Evolutionary conservation across 2,113 vertebrate genomes (phyloP).

Genomic region (Heptranchias perlo): DNA sequence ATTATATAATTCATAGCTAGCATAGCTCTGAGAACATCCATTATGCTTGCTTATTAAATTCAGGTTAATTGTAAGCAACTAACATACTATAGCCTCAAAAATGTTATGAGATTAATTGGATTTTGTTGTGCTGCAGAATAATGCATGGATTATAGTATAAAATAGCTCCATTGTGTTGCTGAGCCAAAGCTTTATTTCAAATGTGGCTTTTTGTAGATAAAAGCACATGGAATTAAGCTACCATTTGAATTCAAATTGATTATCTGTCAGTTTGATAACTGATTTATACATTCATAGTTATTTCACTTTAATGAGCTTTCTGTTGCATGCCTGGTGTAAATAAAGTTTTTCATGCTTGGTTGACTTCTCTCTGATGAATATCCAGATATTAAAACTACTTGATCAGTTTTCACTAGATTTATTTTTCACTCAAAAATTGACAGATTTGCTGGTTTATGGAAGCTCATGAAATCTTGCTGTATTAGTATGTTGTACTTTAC

Average conservation of each 20-base stretch:
- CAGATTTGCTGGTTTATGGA: background rate
- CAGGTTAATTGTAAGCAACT: background rate
- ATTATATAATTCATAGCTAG: background rate
- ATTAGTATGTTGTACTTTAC: background rate
- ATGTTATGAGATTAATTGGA: background rate
- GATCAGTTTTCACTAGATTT: background rate
- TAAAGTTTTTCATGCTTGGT: background rate
- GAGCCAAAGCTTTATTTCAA: background rate
- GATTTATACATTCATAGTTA: background rate
- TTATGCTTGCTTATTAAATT: background rate
- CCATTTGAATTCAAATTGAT: background rate
- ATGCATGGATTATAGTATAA: background rate
- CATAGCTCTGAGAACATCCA: background rate
- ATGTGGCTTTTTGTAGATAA: background rate
- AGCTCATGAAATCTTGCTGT: background rate
- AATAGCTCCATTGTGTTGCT: background rate
- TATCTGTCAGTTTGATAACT: slow-evolving; percentile 5
- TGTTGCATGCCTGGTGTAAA: background rate
- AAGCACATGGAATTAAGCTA: background rate
- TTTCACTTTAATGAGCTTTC: background rate
- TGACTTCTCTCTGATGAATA: background rate
- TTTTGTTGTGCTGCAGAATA: background rate
- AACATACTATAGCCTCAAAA: background rate
- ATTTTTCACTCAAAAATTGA: background rate
- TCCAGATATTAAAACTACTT: background rate